Evolutionary conservation across 2,888 invertebrate genomes (phyloP), one percentile per base, ranked within the genome.

Genomic region (Atethmia centrago): DNA sequence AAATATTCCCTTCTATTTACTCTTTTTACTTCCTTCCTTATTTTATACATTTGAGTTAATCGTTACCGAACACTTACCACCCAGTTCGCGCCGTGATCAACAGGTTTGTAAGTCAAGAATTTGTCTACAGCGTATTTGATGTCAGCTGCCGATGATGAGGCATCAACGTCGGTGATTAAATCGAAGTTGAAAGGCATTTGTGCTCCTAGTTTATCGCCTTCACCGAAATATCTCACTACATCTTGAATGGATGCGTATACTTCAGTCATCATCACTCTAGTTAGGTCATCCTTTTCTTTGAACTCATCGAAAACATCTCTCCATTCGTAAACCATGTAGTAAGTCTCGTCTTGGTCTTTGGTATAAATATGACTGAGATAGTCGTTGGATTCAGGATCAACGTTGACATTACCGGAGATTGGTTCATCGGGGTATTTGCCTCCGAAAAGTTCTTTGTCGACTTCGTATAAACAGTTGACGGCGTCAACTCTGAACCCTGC

Each of bases 401-500:
- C 90, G 2, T 93, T 94, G 16, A 91, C 86, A 47, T 87, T 90
- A 64, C 95, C 96, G 55, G 96, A 96, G 4, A 88, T 80, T 0
- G 97, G 97, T 89, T 97, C 98, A 88, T 98, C 97, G 10, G 92
- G 92, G 56, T 97, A 94, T 65, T 87, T 88, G 3, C 96, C 96
- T n/a, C 93, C 95, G 61, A 87, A 94, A 2, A 94, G 89, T 61
- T 93, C 90, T 83, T 96, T 96, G 59, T 96, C 94, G 0, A 94
- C 96, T 92, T 98, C 98, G 77, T 96, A 97, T 55, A 98, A 88
- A 89, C 97, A 97, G 88, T 97, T 97, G 0, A 98, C 97, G 0
- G 98, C 98, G 86, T 98, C 98, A 10, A 99, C 97, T 88, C 99
- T 97, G 89, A 99, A 98, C 10, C 99, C 99, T 88, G 98, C 98